Conservation (phyloP, 30 jellyfish, hydroid and myxozoan genomes). For the Aurelia sp. region DNA sequence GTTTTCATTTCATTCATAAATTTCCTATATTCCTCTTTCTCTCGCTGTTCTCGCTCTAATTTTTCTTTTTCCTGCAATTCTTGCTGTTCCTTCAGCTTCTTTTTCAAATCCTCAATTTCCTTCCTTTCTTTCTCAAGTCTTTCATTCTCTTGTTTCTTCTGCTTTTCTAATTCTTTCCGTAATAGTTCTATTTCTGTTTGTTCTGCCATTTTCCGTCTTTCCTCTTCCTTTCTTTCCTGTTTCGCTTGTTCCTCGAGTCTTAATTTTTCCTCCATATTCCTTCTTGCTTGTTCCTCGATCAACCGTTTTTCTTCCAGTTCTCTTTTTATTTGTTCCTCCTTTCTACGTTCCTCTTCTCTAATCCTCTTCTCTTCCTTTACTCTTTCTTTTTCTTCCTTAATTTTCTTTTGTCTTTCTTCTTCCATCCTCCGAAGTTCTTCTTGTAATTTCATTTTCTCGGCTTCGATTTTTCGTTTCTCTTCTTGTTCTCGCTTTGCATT, state of each 20-base stretch:
- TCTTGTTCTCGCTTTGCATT: not conserved
- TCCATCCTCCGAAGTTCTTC: conserved; percentile 10
- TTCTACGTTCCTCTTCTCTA: not conserved
- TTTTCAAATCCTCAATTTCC: conserved; percentile 39
- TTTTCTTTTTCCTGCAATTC: conserved; percentile 24
- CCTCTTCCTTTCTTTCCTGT: not conserved
- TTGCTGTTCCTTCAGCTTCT: conserved; percentile 29
- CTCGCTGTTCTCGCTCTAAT: not conserved
- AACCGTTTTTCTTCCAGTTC: conserved; percentile 1
- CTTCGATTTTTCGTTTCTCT: not conserved
- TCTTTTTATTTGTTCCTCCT: not conserved
- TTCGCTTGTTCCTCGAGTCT: conserved; percentile 20
- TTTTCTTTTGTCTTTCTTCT: not conserved
- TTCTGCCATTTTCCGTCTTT: conserved; percentile 13
- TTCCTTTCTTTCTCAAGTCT: conserved; percentile 26
- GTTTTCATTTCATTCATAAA: not conserved
- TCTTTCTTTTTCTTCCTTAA: not conserved
- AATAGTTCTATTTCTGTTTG: conserved; percentile 6
- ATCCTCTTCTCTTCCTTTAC: not conserved
- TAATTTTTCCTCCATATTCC: conserved; percentile 8
- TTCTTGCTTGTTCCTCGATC: not conserved
- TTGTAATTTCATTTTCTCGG: not conserved
- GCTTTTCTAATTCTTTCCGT: conserved; percentile 29
- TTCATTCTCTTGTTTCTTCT: conserved; percentile 39
- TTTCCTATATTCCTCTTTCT: not conserved